phyloP scores from a whole-genome alignment of 2,113 vertebrate genomes.

The Uropsilus gracilis region DNA sequence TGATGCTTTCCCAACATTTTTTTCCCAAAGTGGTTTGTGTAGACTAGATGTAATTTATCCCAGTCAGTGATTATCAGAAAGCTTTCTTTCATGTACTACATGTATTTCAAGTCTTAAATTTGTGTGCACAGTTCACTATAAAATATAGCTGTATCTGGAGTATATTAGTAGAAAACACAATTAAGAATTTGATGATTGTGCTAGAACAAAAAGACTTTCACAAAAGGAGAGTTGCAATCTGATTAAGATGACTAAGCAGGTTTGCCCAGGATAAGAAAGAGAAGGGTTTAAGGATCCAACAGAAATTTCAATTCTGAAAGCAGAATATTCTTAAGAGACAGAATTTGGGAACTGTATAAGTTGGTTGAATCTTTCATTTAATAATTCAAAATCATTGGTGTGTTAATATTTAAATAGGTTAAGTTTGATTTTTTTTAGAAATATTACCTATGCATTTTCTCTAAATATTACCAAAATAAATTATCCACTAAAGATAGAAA shows the following conservation, averaged over 20 bases:
- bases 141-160: background rate
- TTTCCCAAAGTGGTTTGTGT: background rate
- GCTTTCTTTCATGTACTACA: background rate
- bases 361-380: background rate
- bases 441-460: background rate
- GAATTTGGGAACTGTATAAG: background rate
- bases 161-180: background rate
- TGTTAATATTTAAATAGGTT: background rate
- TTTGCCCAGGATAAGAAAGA: background rate
- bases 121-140: background rate
- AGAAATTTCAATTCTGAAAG: accelerated
- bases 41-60: background rate
- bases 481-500: background rate
- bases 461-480: background rate
- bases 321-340: background rate
- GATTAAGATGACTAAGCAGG: accelerated
- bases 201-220: background rate
- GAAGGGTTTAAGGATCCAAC: accelerated
- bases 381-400: background rate
- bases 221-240: background rate
- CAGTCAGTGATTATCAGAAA: background rate
- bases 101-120: background rate
- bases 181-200: background rate
- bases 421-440: background rate
- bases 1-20: accelerated